Evolutionary conservation across 2,888 invertebrate genomes (phyloP), one percentile per base, ranked within the genome.

Genomic region (Macaria notata): DNA sequence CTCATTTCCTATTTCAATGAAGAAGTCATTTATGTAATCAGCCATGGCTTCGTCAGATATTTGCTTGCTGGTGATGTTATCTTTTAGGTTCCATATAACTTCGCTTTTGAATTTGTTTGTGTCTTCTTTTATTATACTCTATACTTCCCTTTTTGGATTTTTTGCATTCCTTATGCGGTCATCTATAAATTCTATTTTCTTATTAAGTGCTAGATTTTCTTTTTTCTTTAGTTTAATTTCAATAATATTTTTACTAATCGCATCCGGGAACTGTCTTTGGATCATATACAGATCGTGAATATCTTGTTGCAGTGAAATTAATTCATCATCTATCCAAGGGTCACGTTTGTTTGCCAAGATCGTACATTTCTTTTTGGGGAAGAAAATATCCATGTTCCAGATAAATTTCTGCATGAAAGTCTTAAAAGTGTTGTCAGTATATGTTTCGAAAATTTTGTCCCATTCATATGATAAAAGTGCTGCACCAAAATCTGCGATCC

Each of bases 41-140:
- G 49, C 39, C 9, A 41, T 41, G 6, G 8, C 3, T 31, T 9
- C 41, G n/a, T 9, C 4, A 5, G 31, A 3, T 41, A 49, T 9
- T n/a, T 30, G 39, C 6, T n/a, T 8, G 3, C 19, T 39, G 6
- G 39, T 6, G 3, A n/a, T 19, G 2, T 3, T 9, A 9, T 49
- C 49, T 41, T 9, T 41, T 30, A 49, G 7, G 8, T n/a, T 5
- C 41, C 49, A 49, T 29, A 5, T 31, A 30, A 30, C 39, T 38
- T 49, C 49, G 5, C 0, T 49, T 8, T 41, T 49, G 41, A 4
- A 4, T 41, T 49, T 41, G 6, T 49, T 49, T 4, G 49, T 49
- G 4, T 49, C 49, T 41, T 45, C 46, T 49, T 49, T 41, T 4
- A 52, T 52, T 4, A 52, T 30, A 4, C 4, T 6, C 45, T 30